A percentile compares a stretch with the other conserved stretches of the same genome.
phyloP scores from a whole-genome alignment of 1,140 invertebrate species.

The Dendroctonus ponderosae region DNA sequence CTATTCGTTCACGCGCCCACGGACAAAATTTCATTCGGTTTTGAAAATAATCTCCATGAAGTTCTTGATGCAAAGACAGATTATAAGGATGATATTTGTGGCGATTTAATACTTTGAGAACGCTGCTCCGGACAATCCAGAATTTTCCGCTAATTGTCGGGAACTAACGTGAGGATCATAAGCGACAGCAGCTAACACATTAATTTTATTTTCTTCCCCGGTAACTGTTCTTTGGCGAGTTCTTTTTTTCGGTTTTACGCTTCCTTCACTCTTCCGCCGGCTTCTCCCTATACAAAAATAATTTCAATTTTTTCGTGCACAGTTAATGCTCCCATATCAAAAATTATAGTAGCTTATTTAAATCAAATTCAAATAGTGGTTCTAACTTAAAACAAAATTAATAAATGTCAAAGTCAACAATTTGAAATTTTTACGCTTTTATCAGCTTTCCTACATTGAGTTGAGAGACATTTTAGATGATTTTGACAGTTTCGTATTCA shows the following conservation, averaged over 20 bases:
- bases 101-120: conserved; percentile 3
- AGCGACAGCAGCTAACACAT: conserved; percentile 7
- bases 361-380: too few relatives aligned
- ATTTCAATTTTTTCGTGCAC: conserved; percentile 9
- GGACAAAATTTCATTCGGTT: conserved; percentile 8
- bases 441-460: too few relatives aligned
- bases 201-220: conserved; percentile 4
- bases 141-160: background rate
- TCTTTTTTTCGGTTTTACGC: conserved; percentile 3
- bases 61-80: conserved; percentile 16
- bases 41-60: conserved; percentile 12
- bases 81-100: conserved; percentile 19
- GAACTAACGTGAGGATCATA: conserved; percentile 2
- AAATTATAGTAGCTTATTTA: too few relatives aligned
- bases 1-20: background rate
- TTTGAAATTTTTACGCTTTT: too few relatives aligned
- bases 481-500: too few relatives aligned
- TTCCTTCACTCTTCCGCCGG: background rate
- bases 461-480: too few relatives aligned
- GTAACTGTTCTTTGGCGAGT: background rate
- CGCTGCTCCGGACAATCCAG: too few relatives aligned
- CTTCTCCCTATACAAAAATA: background rate
- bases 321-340: background rate
- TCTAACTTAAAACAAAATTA: too few relatives aligned
- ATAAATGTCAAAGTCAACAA: too few relatives aligned